Conservation (phyloP, 2,797 vertebrate genomes). For the Takifugu rubripes region DNA sequence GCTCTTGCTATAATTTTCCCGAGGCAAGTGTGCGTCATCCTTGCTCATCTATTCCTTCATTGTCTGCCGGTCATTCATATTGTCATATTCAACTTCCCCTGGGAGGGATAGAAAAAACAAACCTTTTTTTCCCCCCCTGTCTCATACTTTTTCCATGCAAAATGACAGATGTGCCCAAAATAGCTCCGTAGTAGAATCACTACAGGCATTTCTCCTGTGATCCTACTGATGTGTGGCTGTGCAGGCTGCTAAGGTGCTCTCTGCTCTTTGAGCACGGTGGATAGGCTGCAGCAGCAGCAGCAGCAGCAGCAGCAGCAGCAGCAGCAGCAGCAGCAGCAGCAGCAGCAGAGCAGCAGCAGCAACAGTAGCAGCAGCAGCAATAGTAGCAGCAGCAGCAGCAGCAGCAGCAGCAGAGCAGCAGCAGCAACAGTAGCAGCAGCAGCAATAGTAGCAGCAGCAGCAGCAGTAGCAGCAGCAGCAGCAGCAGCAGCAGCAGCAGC, state of each 20-base stretch:
- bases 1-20: slow-evolving; percentile 37
- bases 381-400: slow-evolving; percentile 53
- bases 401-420: slow-evolving; percentile 53
- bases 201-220: slow-evolving; percentile 11
- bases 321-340: too few relatives aligned
- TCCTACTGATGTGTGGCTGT: slow-evolving; percentile 22
- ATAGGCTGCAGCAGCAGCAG: slow-evolving; percentile 48
- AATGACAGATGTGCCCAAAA: slow-evolving; percentile 41
- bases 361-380: slow-evolving; percentile 38
- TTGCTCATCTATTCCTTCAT: slow-evolving; percentile 6
- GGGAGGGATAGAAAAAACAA: too few relatives aligned
- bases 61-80: slow-evolving; percentile 14
- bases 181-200: slow-evolving; percentile 6
- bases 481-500: slow-evolving; percentile 61
- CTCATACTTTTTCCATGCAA: slow-evolving; percentile 3
- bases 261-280: slow-evolving; percentile 49
- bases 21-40: slow-evolving; percentile 28
- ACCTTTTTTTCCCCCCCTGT: background rate
- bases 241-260: slow-evolving; percentile 42
- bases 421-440: background rate
- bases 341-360: slow-evolving; percentile 37
- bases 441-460: too few relatives aligned
- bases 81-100: slow-evolving; percentile 8
- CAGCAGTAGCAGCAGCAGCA: too few relatives aligned
- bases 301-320: too few relatives aligned